Conservation (phyloP, 2,888 invertebrate genomes). For the Mythimna vitellina region DNA sequence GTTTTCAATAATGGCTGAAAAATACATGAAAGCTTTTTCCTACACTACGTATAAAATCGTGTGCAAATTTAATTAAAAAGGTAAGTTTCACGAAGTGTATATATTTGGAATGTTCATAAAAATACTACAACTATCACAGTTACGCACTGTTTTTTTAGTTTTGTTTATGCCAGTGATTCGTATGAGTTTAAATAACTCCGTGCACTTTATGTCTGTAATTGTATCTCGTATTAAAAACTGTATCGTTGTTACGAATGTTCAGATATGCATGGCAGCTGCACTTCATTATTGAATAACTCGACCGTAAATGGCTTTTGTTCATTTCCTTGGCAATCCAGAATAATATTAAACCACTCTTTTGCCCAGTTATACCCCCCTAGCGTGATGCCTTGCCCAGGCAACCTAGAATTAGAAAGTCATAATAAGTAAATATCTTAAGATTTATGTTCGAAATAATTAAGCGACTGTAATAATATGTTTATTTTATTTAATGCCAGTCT, state of each 20-base stretch:
- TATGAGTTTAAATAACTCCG: slow-evolving; percentile 19
- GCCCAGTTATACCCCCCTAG: slow-evolving; percentile 64
- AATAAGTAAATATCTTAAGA: slow-evolving; percentile 84
- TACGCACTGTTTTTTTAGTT: slow-evolving; percentile 14
- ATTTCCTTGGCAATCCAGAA: slow-evolving; percentile 72
- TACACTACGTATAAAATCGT: slow-evolving; percentile 17
- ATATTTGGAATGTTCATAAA: slow-evolving; percentile 16
- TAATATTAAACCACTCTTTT: slow-evolving; percentile 72
- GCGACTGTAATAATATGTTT: slow-evolving; percentile 71
- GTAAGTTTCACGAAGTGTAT: slow-evolving; percentile 7
- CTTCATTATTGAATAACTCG: slow-evolving; percentile 51
- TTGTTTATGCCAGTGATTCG: slow-evolving; percentile 18
- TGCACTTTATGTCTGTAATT: slow-evolving; percentile 24
- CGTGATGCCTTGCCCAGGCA: slow-evolving; percentile 80
- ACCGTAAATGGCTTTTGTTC: slow-evolving; percentile 66
- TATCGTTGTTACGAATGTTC: slow-evolving; percentile 36
- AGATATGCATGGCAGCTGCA: slow-evolving; percentile 38
- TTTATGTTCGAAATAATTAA: slow-evolving; percentile 85
- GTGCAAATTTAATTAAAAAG: slow-evolving; percentile 30
- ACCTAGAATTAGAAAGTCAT: slow-evolving; percentile 83
- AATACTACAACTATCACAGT: slow-evolving; percentile 6
- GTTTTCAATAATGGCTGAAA: neutral
- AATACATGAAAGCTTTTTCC: neutral
- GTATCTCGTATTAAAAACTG: slow-evolving; percentile 39
- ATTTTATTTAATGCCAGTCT: slow-evolving; percentile 70